Conservation (phyloP, 2,797 vertebrate species). For the Liparis tanakae region DNA sequence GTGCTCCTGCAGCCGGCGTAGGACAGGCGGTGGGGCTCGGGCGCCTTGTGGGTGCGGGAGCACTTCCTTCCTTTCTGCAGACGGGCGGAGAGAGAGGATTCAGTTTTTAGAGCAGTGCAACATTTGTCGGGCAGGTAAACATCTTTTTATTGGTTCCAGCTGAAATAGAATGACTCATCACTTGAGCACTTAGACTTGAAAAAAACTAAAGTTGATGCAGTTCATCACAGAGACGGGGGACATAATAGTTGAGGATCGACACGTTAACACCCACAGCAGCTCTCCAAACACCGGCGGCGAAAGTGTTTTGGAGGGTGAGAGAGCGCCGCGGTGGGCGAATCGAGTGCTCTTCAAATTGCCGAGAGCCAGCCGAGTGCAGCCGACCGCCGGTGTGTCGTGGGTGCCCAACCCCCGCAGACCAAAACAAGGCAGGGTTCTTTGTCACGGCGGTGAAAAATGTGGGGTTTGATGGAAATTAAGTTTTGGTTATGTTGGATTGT, state of each 20-base stretch:
- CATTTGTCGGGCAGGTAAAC: background rate
- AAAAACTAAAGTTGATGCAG: conserved; percentile 32
- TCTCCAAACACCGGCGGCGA: conserved; percentile 47
- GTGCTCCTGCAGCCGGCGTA: conserved; percentile 83
- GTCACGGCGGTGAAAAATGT: conserved; percentile 16
- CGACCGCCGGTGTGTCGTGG: conserved; percentile 30
- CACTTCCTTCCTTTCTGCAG: conserved; percentile 86
- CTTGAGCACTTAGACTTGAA: conserved; percentile 14
- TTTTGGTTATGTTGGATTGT: background rate
- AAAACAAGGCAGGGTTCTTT: background rate
- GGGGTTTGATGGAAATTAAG: background rate
- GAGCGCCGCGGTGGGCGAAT: conserved; percentile 41
- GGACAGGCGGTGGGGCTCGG: conserved; percentile 81
- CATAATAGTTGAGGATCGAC: conserved; percentile 43
- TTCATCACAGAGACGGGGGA: conserved; percentile 23
- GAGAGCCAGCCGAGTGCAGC: conserved; percentile 32
- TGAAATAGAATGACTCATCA: conserved; percentile 18
- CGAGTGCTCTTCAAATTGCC: conserved; percentile 42
- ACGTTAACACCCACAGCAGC: conserved; percentile 65
- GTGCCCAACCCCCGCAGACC: conserved; percentile 13
- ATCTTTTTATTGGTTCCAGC: conserved; percentile 5
- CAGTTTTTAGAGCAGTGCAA: background rate
- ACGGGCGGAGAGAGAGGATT: background rate
- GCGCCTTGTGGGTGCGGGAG: conserved; percentile 83
- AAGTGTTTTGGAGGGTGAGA: conserved; percentile 39